These are phyloP conservation scores for Acrobasis consociella DNA, from an alignment of 2,888 invertebrate genomes.

Conservation along the genomic window DNA sequence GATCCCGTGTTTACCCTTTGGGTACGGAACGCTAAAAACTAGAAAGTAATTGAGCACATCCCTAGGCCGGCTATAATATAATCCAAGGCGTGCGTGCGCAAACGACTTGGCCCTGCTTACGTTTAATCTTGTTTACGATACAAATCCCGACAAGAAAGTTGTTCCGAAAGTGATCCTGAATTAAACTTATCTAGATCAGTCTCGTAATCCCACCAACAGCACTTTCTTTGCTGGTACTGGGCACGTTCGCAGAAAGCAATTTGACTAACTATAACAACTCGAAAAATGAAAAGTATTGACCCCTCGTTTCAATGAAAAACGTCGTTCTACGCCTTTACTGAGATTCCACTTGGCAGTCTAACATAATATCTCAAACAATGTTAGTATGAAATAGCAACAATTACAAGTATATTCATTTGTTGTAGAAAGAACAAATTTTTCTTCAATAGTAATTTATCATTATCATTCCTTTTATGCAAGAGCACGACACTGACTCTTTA, in stretches of 20 bases:
- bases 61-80: conserved; percentile 28
- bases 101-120: conserved; percentile 48
- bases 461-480: too few relatives aligned
- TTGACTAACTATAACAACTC: conserved; percentile 6
- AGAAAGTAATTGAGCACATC: too few relatives aligned
- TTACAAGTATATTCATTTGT: too few relatives aligned
- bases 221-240: conserved; percentile 27
- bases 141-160: conserved; percentile 58
- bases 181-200: conserved; percentile 47
- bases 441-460: too few relatives aligned
- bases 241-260: conserved; percentile 27
- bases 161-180: conserved; percentile 49
- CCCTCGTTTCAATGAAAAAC: conserved; percentile 9
- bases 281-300: conserved; percentile 18
- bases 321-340: conserved; percentile 1
- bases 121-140: conserved; percentile 63
- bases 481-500: too few relatives aligned
- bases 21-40: too few relatives aligned
- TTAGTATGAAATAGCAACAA: too few relatives aligned
- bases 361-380: conserved; percentile 6
- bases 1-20: too few relatives aligned
- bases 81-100: conserved; percentile 42
- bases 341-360: not conserved
- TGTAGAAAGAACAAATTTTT: too few relatives aligned
- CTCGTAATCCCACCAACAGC: conserved; percentile 32